Conservation (phyloP, 2,888 invertebrate species). For the Caenorhabditis sp. region DNA sequence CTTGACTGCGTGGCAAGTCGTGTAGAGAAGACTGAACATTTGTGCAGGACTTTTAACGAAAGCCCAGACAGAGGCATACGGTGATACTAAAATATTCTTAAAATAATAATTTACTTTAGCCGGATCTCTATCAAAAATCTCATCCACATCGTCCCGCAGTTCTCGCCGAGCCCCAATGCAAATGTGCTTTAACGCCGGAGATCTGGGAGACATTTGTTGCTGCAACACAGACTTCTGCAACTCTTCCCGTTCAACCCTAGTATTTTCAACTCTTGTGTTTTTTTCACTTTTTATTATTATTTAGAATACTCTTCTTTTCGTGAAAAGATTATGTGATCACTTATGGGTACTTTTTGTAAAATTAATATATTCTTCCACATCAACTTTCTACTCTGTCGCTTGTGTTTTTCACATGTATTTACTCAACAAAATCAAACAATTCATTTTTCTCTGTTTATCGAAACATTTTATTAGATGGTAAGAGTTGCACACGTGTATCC, state of each 20-base stretch:
- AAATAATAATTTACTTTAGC: background rate
- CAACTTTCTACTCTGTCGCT: background rate
- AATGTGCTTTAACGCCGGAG: constrained; percentile 64
- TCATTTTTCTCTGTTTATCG: background rate
- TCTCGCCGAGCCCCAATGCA: constrained; percentile 39
- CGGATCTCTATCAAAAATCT: constrained; percentile 10
- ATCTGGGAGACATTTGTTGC: constrained; percentile 63
- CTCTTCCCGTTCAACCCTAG: constrained; percentile 21
- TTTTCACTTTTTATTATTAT: background rate
- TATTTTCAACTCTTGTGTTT: constrained; percentile 4
- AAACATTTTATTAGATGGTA: constrained; percentile 21
- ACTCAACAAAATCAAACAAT: no score
- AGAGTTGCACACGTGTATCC: constrained; percentile 28
- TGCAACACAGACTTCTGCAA: constrained; percentile 65
- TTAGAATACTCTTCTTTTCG: background rate
- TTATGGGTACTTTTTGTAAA: background rate
- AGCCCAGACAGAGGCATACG: no score
- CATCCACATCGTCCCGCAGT: constrained; percentile 15
- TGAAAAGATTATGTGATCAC: background rate
- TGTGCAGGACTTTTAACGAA: no score
- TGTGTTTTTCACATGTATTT: constrained; percentile 1
- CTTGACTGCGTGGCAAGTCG: no score
- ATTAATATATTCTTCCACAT: no score
- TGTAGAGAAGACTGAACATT: background rate
- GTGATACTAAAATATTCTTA: no score